Percentiles rank a stretch among this genome's conserved stretches.
Evolutionary conservation across 2,888 invertebrate genomes (phyloP).

Genomic region (Mesodorylaimus sp.): DNA sequence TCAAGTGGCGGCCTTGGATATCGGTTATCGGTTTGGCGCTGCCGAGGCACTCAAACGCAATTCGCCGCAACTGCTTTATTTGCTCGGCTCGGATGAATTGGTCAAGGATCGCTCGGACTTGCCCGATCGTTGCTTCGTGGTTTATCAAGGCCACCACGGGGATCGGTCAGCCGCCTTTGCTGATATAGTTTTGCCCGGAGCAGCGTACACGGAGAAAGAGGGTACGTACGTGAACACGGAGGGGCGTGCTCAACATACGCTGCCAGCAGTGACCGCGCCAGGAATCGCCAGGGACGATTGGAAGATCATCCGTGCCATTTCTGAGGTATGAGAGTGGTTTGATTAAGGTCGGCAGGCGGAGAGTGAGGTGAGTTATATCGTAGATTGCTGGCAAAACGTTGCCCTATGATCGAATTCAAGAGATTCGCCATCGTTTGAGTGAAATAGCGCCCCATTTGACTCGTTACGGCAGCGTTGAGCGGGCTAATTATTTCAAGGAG

Average conservation of each 20-base stretch:
- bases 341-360: neutral
- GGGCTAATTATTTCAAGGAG: conserved; percentile 62
- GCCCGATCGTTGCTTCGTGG: conserved; percentile 58
- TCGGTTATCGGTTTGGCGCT: conserved; percentile 68
- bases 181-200: conserved; percentile 74
- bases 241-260: conserved; percentile 65
- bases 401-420: conserved; percentile 68
- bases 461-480: conserved; percentile 60
- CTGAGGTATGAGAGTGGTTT: conserved; percentile 48
- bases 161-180: conserved; percentile 79
- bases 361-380: neutral
- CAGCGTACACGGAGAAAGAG: conserved; percentile 95
- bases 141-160: conserved; percentile 66
- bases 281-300: conserved; percentile 73
- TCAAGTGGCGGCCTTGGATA: conserved; percentile 72
- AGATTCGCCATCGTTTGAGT: conserved; percentile 58
- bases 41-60: neutral
- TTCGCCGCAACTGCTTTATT: conserved; percentile 50
- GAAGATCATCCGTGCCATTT: conserved; percentile 90
- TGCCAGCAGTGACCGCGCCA: conserved; percentile 25
- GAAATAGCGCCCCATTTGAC: conserved; percentile 74
- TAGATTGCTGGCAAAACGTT: conserved; percentile 47
- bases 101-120: too few relatives aligned
- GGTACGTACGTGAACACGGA: conserved; percentile 95
- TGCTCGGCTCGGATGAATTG: conserved; percentile 82